Evolutionary conservation across 2,113 vertebrate species (phyloP).

Genomic region (Melospiza melodia): DNA sequence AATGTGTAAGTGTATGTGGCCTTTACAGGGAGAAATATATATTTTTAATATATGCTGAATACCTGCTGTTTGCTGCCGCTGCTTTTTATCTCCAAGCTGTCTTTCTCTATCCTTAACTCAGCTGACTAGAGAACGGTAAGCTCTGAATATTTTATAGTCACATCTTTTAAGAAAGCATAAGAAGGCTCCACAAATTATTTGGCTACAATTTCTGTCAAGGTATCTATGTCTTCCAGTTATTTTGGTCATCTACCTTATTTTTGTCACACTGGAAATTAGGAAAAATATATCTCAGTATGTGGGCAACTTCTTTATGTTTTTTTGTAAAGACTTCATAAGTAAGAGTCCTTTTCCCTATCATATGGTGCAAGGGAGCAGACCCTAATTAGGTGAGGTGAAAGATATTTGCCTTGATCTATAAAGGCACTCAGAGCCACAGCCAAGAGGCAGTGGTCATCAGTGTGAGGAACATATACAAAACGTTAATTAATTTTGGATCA

Average conservation of each 20-base stretch:
- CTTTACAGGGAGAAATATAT: background rate
- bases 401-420: background rate
- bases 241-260: background rate
- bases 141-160: background rate
- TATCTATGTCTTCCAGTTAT: background rate
- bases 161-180: background rate
- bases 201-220: background rate
- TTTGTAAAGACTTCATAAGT: background rate
- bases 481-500: background rate
- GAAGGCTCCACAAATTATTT: background rate
- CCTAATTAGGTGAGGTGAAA: background rate
- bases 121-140: background rate
- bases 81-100: background rate
- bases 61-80: background rate
- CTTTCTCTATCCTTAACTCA: background rate
- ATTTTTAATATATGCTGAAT: background rate
- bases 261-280: background rate
- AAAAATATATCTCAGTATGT: background rate
- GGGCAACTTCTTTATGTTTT: background rate
- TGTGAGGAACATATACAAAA: background rate
- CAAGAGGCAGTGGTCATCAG: background rate
- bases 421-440: background rate
- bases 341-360: background rate
- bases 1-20: background rate
- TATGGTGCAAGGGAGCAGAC: background rate